Evolutionary conservation across 1,140 invertebrate species (phyloP).

Genomic region (Dreissena rostriformis): DNA sequence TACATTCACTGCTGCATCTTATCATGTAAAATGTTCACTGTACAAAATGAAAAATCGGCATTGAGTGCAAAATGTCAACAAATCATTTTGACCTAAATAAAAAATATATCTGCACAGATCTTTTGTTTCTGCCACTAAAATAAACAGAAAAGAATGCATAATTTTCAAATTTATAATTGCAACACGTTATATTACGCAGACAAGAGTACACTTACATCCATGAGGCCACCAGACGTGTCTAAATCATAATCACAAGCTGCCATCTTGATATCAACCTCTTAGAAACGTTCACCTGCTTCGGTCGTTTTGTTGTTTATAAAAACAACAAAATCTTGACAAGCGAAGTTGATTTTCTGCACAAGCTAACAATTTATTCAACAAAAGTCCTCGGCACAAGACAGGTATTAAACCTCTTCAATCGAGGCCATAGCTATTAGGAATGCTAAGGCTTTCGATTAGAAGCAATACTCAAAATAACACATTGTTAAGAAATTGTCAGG

Average conservation of each 20-base stretch:
- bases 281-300: slow-evolving; percentile 5
- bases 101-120: too few species aligned
- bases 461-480: slow-evolving; percentile 32
- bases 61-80: too few species aligned
- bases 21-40: too few species aligned
- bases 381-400: too few species aligned
- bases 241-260: slow-evolving; percentile 83
- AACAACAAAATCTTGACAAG: not conserved
- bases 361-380: too few species aligned
- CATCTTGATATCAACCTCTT: slow-evolving; percentile 86
- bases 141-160: too few species aligned
- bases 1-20: too few species aligned
- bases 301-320: not conserved
- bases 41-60: too few species aligned
- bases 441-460: slow-evolving; percentile 29
- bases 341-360: not conserved
- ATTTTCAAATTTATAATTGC: too few species aligned
- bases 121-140: too few species aligned
- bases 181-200: not conserved
- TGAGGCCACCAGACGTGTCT: slow-evolving; percentile 85
- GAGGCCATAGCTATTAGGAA: not conserved
- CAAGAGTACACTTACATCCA: slow-evolving; percentile 83
- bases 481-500: slow-evolving; percentile 48
- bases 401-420: too few species aligned
- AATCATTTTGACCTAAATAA: too few species aligned